Evolutionary conservation across 2,888 invertebrate species (phyloP), one percentile per base, ranked within the genome.

Genomic region (Apodemia hepburni): DNA sequence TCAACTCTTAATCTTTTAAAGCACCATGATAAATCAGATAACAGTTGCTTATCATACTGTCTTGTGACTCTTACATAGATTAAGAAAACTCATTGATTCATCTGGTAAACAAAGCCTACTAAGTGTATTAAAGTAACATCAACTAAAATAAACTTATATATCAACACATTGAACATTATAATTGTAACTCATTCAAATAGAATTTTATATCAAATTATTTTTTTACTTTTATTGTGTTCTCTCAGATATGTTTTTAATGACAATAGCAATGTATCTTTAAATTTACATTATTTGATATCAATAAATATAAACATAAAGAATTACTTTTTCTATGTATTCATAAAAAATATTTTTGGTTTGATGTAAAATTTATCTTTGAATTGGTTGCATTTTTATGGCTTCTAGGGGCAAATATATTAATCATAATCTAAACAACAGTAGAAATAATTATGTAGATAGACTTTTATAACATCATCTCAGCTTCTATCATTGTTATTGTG

Each of bases 1-100:
- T 57, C 15, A 15, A 57, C 29, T 57, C 57, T 29, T 54, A 29
- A 57, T 57, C 57, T 57, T 57, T 57, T 29, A 57, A 12, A 27
- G 29, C 27, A 29, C 57, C 29, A 8, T n/a, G 27, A 29, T n/a
- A 57, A n/a, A 29, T 57, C 57, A 57, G 57, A 57, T 57, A 57
- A 57, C 27, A 29, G 7, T 27, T 57, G 54, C 54, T 57, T 57
- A 57, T 57, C 54, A 29, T 29, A 29, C 8, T 27, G 29, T 27
- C 29, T 57, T 57, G 27, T 29, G 27, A 57, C 29, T 27, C 7
- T 29, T 22, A 3, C 22, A 29, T 57, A 17, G 47, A 27, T 57
- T 22, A 57, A 57, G 29, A 17, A 17, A 47, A 17, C 8, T 57
- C 29, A 57, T 57, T 29, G 57, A 57, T 57, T 57, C 29, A 29